These are phyloP conservation scores for Brachyopa scutellaris DNA, from an alignment of 2,888 invertebrate genomes.

Conservation along the genomic window DNA sequence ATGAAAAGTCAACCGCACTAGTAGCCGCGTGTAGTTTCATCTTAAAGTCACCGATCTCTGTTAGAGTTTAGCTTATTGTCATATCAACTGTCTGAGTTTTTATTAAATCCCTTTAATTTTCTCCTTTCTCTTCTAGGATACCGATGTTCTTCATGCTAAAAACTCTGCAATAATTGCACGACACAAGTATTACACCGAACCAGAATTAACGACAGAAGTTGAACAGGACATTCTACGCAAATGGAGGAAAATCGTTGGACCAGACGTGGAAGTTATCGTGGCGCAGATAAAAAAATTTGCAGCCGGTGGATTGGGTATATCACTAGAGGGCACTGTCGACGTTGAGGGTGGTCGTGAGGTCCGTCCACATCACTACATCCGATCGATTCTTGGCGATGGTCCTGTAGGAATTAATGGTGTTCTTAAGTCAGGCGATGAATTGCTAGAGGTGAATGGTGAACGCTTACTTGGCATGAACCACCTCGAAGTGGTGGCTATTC, in stretches of 20 bases:
- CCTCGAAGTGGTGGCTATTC: slow-evolving; percentile 95
- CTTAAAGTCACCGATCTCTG: slow-evolving; percentile 13
- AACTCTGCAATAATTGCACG: slow-evolving; percentile 75
- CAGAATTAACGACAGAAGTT: slow-evolving; percentile 86
- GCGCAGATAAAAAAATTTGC: slow-evolving; percentile 92
- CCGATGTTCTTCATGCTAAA: slow-evolving; percentile 76
- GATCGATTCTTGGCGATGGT: slow-evolving; percentile 98
- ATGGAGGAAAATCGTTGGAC: slow-evolving; percentile 91
- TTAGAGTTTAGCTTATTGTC: neutral
- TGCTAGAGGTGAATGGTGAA: slow-evolving; percentile 96
- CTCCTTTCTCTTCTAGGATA: slow-evolving; percentile 68
- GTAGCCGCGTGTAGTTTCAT: slow-evolving; percentile 18
- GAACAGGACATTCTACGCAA: slow-evolving; percentile 91
- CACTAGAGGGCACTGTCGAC: slow-evolving; percentile 98
- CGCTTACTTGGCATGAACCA: slow-evolving; percentile 94
- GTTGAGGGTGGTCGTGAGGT: slow-evolving; percentile 98
- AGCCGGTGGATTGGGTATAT: slow-evolving; percentile 97
- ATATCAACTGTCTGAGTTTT: too few species aligned
- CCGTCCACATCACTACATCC: slow-evolving; percentile 98
- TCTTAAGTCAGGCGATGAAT: slow-evolving; percentile 96
- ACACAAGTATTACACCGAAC: slow-evolving; percentile 81
- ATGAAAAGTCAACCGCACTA: neutral
- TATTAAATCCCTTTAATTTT: too few species aligned
- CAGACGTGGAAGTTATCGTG: slow-evolving; percentile 89
- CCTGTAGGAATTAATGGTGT: slow-evolving; percentile 96